Conservation (phyloP, 2,888 invertebrate genomes). For the Orchestes rusci region DNA sequence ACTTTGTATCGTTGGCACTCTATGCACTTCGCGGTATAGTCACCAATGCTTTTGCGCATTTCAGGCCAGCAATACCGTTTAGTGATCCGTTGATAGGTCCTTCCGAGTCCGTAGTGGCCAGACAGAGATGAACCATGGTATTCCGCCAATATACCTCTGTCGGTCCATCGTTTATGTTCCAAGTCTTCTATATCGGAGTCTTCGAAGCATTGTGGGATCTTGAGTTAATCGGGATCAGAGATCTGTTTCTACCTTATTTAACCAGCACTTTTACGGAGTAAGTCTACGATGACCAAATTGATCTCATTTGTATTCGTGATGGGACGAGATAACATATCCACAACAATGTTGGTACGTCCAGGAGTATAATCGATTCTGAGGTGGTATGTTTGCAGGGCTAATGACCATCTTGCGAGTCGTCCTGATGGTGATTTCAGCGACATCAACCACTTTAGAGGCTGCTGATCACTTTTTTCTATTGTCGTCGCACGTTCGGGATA, state of each 20-base stretch:
- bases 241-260: slow-evolving; percentile 23
- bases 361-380: slow-evolving; percentile 1
- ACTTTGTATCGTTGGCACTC: too few relatives aligned
- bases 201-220: slow-evolving; percentile 27
- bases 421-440: too few relatives aligned
- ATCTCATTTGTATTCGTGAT: too few relatives aligned
- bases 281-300: too few relatives aligned
- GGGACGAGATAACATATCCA: too few relatives aligned
- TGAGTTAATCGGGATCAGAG: slow-evolving; percentile 26
- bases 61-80: too few relatives aligned
- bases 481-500: slow-evolving; percentile 26
- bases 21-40: slow-evolving; percentile 27
- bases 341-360: not conserved
- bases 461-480: slow-evolving; percentile 41
- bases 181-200: too few relatives aligned
- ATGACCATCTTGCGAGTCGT: too few relatives aligned
- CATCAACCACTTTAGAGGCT: too few relatives aligned
- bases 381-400: not conserved
- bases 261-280: not conserved
- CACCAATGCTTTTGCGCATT: slow-evolving; percentile 13
- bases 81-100: too few relatives aligned
- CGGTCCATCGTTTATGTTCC: slow-evolving; percentile 16
- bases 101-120: not conserved
- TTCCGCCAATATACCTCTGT: slow-evolving; percentile 15
- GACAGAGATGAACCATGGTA: not conserved